A percentile compares a stretch with the other conserved stretches of the same genome.
Evolutionary conservation across 2,888 invertebrate species (phyloP).

Genomic region (Mythimna vitellina): DNA sequence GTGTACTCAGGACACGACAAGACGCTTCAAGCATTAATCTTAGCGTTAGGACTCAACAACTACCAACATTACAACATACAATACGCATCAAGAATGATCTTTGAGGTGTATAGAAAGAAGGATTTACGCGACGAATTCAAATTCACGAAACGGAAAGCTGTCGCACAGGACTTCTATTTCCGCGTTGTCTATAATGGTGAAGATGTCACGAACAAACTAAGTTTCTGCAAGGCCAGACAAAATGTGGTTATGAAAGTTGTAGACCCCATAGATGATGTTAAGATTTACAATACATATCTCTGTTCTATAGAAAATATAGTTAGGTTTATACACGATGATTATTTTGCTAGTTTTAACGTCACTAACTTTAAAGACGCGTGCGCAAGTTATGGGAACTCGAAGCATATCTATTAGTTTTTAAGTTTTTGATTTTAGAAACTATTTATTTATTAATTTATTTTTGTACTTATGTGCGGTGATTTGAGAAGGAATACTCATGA

Average conservation of each 20-base stretch:
- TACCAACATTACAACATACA: constrained; percentile 93
- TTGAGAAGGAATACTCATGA: background rate
- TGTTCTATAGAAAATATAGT: constrained; percentile 97
- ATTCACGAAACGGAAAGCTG: constrained; percentile 89
- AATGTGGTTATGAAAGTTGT: constrained; percentile 86
- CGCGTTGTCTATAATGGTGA: constrained; percentile 96
- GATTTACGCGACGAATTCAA: constrained; percentile 86
- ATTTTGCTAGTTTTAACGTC: constrained; percentile 95
- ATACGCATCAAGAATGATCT: constrained; percentile 96
- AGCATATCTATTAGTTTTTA: constrained; percentile 69
- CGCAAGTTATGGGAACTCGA: constrained; percentile 80
- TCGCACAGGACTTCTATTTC: constrained; percentile 94
- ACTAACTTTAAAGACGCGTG: constrained; percentile 97
- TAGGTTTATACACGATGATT: constrained; percentile 96
- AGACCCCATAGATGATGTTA: constrained; percentile 80
- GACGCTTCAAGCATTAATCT: constrained; percentile 95
- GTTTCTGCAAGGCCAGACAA: constrained; percentile 93
- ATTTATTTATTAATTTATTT: constrained; percentile 39
- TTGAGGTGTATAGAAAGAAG: constrained; percentile 95
- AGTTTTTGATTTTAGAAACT: constrained; percentile 7
- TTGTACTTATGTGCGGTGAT: constrained; percentile 43
- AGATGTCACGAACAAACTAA: constrained; percentile 95
- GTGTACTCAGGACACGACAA: constrained; percentile 98
- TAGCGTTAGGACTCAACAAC: constrained; percentile 93
- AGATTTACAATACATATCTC: constrained; percentile 88